Evolutionary conservation across 1,140 invertebrate species (phyloP).

Genomic region (Orchesella cincta): DNA sequence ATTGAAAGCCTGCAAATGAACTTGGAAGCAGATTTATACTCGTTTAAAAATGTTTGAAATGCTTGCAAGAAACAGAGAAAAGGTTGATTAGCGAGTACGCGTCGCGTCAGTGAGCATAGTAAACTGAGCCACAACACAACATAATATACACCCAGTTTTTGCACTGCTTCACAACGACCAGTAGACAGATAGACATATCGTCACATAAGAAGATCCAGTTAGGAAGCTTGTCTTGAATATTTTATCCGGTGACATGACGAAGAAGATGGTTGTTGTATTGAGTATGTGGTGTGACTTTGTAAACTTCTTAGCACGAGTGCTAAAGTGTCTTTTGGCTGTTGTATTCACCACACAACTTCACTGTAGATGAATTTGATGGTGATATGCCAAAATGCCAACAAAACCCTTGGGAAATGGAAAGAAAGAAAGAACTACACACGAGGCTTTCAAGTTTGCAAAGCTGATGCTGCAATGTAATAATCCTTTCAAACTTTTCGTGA

Average conservation of each 20-base stretch:
- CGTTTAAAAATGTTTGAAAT: not conserved
- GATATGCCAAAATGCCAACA: too few species aligned
- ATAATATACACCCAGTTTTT: not conserved
- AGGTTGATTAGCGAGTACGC: not conserved
- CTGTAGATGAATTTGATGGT: too few species aligned
- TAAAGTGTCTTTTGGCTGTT: too few species aligned
- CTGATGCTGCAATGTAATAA: too few species aligned
- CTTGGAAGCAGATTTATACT: slow-evolving; percentile 3
- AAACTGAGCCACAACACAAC: too few species aligned
- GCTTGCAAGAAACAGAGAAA: not conserved
- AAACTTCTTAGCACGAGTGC: too few species aligned
- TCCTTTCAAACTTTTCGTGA: too few species aligned
- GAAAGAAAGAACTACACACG: too few species aligned
- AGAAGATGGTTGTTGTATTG: not conserved
- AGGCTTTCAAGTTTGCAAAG: too few species aligned
- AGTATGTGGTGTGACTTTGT: not conserved
- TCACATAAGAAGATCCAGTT: slow-evolving; percentile 1
- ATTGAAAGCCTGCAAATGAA: slow-evolving; percentile 24
- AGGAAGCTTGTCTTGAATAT: slow-evolving; percentile 21
- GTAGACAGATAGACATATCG: slow-evolving; percentile 19
- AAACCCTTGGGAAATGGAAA: too few species aligned
- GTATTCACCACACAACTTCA: too few species aligned
- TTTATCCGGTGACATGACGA: slow-evolving; percentile 21
- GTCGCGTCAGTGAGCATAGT: not conserved
- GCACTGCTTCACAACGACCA: not conserved